Evolutionary conservation across 1,140 invertebrate genomes (phyloP), one percentile per base, ranked within the genome.

Genomic region (Ephestia elutella): DNA sequence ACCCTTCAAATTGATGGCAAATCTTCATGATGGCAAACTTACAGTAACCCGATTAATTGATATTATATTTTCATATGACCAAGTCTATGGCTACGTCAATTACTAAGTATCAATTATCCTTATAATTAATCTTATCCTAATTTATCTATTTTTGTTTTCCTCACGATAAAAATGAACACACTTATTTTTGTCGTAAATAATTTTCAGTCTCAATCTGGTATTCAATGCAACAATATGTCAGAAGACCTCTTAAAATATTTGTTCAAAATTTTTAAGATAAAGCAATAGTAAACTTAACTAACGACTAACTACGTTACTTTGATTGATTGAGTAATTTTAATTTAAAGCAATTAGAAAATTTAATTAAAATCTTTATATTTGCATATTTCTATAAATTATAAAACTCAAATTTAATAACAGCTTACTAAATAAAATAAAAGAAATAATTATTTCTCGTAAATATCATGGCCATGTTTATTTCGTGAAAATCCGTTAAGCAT

Each of bases 401-500:
- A 35, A 10, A 2, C 21, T 25, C 21, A 25, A 25, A 25, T 3
- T 25, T 25, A 25, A 25, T 7, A 7, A n/a, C n/a, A n/a, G n/a
- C n/a, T n/a, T n/a, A n/a, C n/a, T n/a, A n/a, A n/a, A n/a, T n/a
- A n/a, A n/a, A 25, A 25, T 25, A 25, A 25, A 25, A 25, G 2
- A 25, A 3, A 2, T 2, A 25, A 25, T 25, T 25, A 25, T 2
- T 25, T 25, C 7, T 7, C 21, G 21, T 2, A 3, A 25, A 25
- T 25, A 2, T 3, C 7, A 25, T 25, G 21, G 21, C 21, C 21
- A 25, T 25, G 21, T 25, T 25, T 32, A 44, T 44, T 44, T 44
- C 38, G 5, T 3, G 5, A 15, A 44, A 15, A 44, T 8, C 19
- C 8, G 17, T 30, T 66, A 66, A 13, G 63, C 61, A 19, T 65